Percentiles rank a stretch among this genome's conserved stretches.
phyloP scores from a whole-genome alignment of 2,888 invertebrate genomes.

The Galeopsomyia nigrocyanea region DNA sequence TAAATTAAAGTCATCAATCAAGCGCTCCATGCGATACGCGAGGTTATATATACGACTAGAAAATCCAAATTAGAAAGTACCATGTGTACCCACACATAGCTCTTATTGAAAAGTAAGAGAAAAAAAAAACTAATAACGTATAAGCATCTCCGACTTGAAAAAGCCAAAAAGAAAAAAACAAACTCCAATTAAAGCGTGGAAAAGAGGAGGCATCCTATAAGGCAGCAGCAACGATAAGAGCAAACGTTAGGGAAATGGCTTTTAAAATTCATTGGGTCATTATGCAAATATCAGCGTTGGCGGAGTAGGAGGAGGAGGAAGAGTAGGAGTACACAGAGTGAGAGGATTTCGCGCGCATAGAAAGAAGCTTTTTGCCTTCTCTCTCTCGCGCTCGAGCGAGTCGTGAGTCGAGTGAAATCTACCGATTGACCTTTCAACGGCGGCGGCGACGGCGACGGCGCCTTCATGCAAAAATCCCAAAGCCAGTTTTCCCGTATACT shows the following conservation, averaged over 20 bases:
- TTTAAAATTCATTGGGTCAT: conserved; percentile 47
- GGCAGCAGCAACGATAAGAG: background rate
- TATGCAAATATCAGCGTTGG: conserved; percentile 40
- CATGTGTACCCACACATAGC: too few relatives aligned
- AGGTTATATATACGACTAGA: too few relatives aligned
- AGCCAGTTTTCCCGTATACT: conserved; percentile 58
- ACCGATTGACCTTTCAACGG: conserved; percentile 66
- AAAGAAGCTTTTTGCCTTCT: too few relatives aligned
- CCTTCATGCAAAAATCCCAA: conserved; percentile 53
- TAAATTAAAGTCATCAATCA: too few relatives aligned
- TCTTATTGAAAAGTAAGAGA: too few relatives aligned
- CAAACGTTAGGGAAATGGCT: conserved; percentile 31
- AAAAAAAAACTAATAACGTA: too few relatives aligned
- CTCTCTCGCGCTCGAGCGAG: conserved; percentile 55
- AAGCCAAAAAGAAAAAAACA: too few relatives aligned
- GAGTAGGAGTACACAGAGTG: conserved; percentile 6
- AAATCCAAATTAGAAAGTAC: too few relatives aligned
- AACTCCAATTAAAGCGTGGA: too few relatives aligned
- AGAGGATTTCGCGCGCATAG: conserved; percentile 12
- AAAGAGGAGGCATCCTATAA: too few relatives aligned
- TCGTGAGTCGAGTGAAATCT: conserved; percentile 65
- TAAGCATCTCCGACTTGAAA: too few relatives aligned
- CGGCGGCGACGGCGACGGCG: conserved; percentile 3
- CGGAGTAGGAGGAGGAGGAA: background rate
- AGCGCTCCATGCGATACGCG: too few relatives aligned